These are phyloP conservation scores for Prietella phreatophila DNA, from an alignment of 2,113 vertebrate species.

Conservation along the genomic window DNA sequence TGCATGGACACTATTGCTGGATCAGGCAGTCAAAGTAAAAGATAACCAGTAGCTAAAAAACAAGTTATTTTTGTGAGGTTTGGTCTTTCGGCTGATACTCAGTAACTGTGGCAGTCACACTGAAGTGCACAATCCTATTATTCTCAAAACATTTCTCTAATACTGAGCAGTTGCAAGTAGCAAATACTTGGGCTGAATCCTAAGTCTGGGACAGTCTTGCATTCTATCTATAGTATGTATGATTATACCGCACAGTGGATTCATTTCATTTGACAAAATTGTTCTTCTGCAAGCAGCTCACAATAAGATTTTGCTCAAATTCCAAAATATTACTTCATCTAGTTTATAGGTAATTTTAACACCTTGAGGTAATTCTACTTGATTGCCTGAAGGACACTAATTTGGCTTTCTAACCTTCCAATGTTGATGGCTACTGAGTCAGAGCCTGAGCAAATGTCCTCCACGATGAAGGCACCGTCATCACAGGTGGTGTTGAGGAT, in stretches of 20 bases:
- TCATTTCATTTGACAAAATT: neutral
- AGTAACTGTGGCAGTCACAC: neutral
- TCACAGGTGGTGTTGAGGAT: conserved; percentile 90
- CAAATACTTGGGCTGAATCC: neutral
- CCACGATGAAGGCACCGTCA: conserved; percentile 89
- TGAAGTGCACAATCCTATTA: neutral
- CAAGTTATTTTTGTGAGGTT: neutral
- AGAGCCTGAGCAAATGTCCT: conserved; percentile 94
- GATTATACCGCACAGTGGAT: neutral
- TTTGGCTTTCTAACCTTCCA: conserved; percentile 82
- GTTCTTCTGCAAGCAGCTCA: neutral
- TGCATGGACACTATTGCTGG: neutral
- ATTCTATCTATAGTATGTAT: neutral
- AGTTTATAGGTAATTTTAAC: neutral
- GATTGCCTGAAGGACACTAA: neutral
- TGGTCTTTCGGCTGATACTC: neutral
- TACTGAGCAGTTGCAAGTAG: neutral
- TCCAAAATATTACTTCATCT: neutral
- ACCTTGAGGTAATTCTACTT: neutral
- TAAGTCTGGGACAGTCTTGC: neutral
- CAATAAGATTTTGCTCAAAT: neutral
- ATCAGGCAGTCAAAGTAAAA: neutral
- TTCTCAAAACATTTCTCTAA: neutral
- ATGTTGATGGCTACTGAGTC: conserved; percentile 85
- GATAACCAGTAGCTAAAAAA: neutral